phyloP scores from a whole-genome alignment of 2,113 vertebrate species.

The Furnarius figulus region DNA sequence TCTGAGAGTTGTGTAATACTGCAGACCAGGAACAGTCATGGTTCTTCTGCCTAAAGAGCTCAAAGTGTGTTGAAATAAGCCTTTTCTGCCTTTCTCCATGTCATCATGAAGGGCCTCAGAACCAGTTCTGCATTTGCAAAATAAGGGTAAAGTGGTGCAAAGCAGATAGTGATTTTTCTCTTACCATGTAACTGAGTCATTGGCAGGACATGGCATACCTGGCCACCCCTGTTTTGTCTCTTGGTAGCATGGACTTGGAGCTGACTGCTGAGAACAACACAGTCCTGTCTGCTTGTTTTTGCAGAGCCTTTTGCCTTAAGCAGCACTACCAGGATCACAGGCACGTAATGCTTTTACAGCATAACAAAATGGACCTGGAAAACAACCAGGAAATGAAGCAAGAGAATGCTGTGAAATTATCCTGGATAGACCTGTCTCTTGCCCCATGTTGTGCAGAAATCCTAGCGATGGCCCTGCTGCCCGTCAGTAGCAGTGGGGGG shows the following conservation, averaged over 20 bases:
- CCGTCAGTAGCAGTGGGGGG: not conserved
- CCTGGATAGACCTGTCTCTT: not conserved
- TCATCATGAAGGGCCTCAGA: not conserved
- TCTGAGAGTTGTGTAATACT: not conserved
- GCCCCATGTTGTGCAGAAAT: not conserved
- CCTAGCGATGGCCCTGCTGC: not conserved
- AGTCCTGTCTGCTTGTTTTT: not conserved
- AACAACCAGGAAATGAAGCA: not conserved
- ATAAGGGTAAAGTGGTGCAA: not conserved
- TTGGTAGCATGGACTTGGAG: not conserved
- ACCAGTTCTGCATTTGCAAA: not conserved
- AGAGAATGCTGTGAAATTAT: not conserved
- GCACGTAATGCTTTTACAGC: not conserved
- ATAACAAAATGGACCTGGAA: constrained; percentile 16
- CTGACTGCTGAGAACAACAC: not conserved
- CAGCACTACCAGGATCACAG: not conserved
- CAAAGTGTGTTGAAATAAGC: not conserved
- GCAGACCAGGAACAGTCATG: not conserved
- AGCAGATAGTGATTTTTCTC: not conserved
- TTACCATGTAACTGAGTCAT: not conserved
- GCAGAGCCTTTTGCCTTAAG: not conserved
- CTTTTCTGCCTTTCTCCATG: not conserved
- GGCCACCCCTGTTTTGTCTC: not conserved
- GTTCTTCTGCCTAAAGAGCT: accelerated
- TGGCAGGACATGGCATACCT: not conserved